A percentile compares a stretch with the other conserved stretches of the same genome.
Evolutionary conservation across 1,140 invertebrate species (phyloP).

Genomic region (Nasonia longicornis): DNA sequence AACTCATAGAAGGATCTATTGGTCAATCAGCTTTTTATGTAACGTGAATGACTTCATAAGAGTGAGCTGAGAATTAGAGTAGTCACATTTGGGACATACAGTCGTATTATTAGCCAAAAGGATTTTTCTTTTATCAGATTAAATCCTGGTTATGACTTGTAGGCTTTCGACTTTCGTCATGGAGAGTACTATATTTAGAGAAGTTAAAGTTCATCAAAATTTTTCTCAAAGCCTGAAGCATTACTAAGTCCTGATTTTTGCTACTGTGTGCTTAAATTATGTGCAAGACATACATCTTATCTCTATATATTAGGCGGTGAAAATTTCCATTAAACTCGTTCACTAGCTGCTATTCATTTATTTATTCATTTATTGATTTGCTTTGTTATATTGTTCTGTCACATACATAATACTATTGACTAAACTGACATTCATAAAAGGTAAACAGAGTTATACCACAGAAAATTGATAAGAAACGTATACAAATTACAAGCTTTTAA

Average conservation of each 20-base stretch:
- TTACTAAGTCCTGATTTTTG: slow-evolving; percentile 30
- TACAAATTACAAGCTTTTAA: no score
- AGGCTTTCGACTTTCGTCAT: not conserved
- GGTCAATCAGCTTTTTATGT: no score
- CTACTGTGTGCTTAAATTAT: slow-evolving; percentile 2
- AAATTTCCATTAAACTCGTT: slow-evolving; percentile 50
- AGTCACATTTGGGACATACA: no score
- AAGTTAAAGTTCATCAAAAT: slow-evolving; percentile 14
- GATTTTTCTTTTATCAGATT: not conserved
- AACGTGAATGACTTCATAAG: no score
- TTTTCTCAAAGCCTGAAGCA: not conserved
- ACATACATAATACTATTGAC: no score
- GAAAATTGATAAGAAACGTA: no score
- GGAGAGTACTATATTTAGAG: not conserved
- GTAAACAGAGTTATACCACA: no score
- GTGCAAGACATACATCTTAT: slow-evolving; percentile 3
- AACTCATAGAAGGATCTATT: not conserved
- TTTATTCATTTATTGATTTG: no score
- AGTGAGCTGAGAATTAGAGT: no score
- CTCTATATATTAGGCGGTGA: slow-evolving; percentile 40
- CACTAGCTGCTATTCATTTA: no score
- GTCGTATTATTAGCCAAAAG: not conserved
- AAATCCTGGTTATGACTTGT: not conserved
- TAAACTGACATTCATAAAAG: no score
- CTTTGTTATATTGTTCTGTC: no score